These are phyloP conservation scores for Lochmaea crataegi DNA, from an alignment of 2,888 invertebrate genomes.

Conservation along the genomic window DNA sequence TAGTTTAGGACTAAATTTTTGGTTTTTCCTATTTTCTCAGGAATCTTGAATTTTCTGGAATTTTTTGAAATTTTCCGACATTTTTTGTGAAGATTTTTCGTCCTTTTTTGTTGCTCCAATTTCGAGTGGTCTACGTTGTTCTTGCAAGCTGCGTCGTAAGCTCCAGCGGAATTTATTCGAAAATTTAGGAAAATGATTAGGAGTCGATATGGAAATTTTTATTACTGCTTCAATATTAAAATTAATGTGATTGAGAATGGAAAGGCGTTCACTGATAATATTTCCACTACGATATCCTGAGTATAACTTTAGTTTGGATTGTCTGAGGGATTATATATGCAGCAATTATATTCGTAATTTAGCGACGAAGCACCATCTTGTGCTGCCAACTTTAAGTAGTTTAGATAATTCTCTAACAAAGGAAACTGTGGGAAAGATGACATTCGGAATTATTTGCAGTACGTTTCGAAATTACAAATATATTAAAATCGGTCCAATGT, in stretches of 20 bases:
- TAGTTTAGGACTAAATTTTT: too few species aligned
- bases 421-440: background rate
- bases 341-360: slow-evolving; percentile 4
- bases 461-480: background rate
- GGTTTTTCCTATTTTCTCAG: too few species aligned
- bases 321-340: slow-evolving; percentile 10
- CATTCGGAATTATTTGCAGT: background rate
- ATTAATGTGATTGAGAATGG: background rate
- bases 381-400: slow-evolving; percentile 10
- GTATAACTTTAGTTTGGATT: slow-evolving; percentile 7
- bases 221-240: background rate
- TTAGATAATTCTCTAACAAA: slow-evolving; percentile 9
- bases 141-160: too few species aligned
- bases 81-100: too few species aligned
- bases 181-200: too few species aligned
- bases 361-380: slow-evolving; percentile 6
- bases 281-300: background rate
- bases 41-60: too few species aligned
- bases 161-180: too few species aligned
- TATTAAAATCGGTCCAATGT: background rate
- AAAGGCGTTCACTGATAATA: background rate
- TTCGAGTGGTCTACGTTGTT: too few species aligned
- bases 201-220: too few species aligned
- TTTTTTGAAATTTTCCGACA: too few species aligned
- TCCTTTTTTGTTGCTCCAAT: too few species aligned